Conservation (phyloP, 2,113 vertebrate species). For the Cyanoderma ruficeps region DNA sequence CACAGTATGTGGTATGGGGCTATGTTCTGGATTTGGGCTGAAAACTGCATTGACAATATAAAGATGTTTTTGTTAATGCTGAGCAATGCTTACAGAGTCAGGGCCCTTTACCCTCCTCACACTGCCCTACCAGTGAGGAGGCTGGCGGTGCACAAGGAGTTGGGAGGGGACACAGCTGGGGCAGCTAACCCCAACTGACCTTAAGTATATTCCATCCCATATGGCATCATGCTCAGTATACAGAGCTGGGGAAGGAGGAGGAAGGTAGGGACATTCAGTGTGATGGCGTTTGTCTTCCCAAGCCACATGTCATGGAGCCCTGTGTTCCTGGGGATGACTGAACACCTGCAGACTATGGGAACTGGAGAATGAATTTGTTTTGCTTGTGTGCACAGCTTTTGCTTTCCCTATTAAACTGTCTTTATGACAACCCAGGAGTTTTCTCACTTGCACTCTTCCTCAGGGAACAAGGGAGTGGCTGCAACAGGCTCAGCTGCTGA, state of each 20-base stretch:
- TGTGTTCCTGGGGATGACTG: not conserved
- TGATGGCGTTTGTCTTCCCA: not conserved
- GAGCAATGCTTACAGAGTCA: not conserved
- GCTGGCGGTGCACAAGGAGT: not conserved
- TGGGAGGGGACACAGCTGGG: not conserved
- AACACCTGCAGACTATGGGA: not conserved
- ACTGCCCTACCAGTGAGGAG: not conserved
- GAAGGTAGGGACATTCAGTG: fast-evolving
- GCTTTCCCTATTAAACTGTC: not conserved
- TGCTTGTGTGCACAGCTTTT: not conserved
- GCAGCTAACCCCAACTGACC: not conserved
- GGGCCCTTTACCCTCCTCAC: not conserved
- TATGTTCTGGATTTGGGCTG: not conserved
- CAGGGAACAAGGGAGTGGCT: fast-evolving
- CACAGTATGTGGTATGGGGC: not conserved
- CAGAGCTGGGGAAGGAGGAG: not conserved
- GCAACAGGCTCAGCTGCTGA: not conserved
- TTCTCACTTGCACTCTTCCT: not conserved
- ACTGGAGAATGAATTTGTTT: not conserved
- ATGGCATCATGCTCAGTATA: not conserved
- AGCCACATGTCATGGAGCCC: not conserved
- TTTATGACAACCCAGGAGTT: not conserved
- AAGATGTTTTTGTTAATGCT: not conserved
- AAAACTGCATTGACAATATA: not conserved
- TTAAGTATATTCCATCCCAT: not conserved